Base-by-base conservation (phyloP, 64 coral and sea anemone species). In the Montipora efflorescens region DNA sequence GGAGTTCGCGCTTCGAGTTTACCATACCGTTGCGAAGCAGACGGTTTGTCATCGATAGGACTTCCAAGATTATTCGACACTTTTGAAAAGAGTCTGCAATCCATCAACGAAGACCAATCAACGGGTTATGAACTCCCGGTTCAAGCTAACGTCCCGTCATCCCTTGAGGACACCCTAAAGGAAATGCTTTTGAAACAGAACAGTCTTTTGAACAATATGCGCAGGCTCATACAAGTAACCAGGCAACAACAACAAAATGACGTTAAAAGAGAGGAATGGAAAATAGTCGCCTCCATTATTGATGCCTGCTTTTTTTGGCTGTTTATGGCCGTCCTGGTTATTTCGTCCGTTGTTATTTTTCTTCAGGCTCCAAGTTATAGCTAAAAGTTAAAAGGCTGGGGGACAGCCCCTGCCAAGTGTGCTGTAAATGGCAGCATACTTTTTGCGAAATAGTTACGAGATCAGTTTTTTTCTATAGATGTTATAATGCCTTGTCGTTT, bases 271-370 rank as follows among this genome's bases (percentile, higher is more conserved):
- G 96, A 92, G 3, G 96, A 98, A 67, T 98, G 96, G 96, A 88
- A 95, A 59, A 79, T 98, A 5, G 96, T 95, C 2, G 96, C 93
- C 6, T 78, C 91, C 61, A 82, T 98, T 28, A 91, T 98, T 14
- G 96, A 98, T 68, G 77, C 88, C 15, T 98, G 87, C 59, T 98
- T 98, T 18, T 73, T 98, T 48, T 94, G 90, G 80, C 64, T 98
- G 1, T 98, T 98, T 18, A 79, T 98, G 75, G 47, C 50, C 10
- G 82, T 80, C 48, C 20, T 98, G 78, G 1, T 98, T 11, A 61
- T 93, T 48, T 98, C 93, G 44, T 84, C 77, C 61, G 25, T 95
- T 62, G 85, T 98, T 1, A 91, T 95, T 76, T 98, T 98, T 88
- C 47, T 95, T 20, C 89, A 95, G 62, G 94, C 94, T 28, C 94